Base-by-base conservation (phyloP, 2,888 invertebrate genomes). In the Atherix ibis region DNA sequence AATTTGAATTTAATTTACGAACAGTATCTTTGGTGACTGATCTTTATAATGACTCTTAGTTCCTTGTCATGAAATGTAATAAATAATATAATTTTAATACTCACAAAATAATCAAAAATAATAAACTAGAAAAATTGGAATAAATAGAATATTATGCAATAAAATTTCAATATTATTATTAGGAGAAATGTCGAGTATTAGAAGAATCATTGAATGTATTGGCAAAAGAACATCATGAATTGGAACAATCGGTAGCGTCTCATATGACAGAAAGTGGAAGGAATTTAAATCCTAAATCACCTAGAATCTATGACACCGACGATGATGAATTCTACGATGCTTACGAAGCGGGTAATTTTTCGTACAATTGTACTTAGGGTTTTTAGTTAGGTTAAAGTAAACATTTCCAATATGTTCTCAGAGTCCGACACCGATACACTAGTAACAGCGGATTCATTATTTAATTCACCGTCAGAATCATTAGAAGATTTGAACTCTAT, bases 161-260 rank as follows among this genome's bases (percentile, higher is more conserved):
- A 18, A 18, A 15, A 22, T 29, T 18, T 29, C 2, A 16, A 18
- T 10, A 30, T 10, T 13, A 22, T 22, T 27, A n/a, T 13, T 32
- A 52, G 42, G 77, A 76, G 51, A 67, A 72, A 28, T 71, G 72
- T 41, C 58, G 76, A 3, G 73, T 76, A 5, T 50, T 77, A 6
- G 74, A 76, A 50, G 75, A 76, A 46, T 71, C 76, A 0, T 48
- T 77, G 5, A 72, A 73, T 13, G 74, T 74, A 2, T 51, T 76
- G 19, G 76, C 77, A 1, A 60, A 71, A 26, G 74, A 76, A 35
- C 76, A 76, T 44, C 74, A 75, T 52, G 73, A 70, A 9, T 52
- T 77, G 1, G 76, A 77, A 46, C 69, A 71, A 59, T 72, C 74
- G 1, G 67, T 74, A 4, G 70, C 67, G 0, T 68, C 70, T 17